phyloP scores from a whole-genome alignment of 1,140 invertebrate species.

The Drosophila arizonae region DNA sequence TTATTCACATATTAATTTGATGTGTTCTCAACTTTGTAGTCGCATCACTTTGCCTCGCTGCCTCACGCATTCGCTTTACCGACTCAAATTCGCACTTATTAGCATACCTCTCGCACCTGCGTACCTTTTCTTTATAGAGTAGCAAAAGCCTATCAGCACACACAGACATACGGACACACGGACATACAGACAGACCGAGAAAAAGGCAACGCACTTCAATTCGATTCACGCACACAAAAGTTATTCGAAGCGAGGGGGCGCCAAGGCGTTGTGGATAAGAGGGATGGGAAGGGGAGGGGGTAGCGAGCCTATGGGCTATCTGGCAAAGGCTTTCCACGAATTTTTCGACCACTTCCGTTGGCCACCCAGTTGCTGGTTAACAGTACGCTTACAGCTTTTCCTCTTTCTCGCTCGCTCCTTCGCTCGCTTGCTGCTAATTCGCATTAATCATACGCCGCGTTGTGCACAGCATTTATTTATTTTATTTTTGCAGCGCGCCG shows the following conservation, averaged over 20 bases:
- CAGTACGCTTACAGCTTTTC: constrained; percentile 30
- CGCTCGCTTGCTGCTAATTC: constrained; percentile 60
- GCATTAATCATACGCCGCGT: constrained; percentile 79
- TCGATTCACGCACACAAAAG: constrained; percentile 26
- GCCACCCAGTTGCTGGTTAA: constrained; percentile 27
- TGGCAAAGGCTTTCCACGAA: constrained; percentile 72
- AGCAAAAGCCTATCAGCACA: constrained; percentile 25
- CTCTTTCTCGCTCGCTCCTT: constrained; percentile 10
- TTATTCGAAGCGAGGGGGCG: background rate
- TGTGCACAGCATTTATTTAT: constrained; percentile 63
- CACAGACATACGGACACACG: background rate
- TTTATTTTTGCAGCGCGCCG: constrained; percentile 51
- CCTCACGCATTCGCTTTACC: constrained; percentile 2
- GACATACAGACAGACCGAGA: background rate
- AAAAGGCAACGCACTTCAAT: constrained; percentile 29
- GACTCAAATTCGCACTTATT: constrained; percentile 24
- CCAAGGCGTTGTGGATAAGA: background rate
- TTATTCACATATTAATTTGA: background rate
- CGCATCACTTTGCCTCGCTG: background rate
- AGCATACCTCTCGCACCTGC: constrained; percentile 19
- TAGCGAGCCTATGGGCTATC: background rate
- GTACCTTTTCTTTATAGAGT: constrained; percentile 22
- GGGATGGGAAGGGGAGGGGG: background rate
- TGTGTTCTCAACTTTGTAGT: background rate
- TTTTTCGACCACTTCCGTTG: constrained; percentile 70